phyloP scores from a whole-genome alignment of 1,140 invertebrate species.

The Cydia pomonella region DNA sequence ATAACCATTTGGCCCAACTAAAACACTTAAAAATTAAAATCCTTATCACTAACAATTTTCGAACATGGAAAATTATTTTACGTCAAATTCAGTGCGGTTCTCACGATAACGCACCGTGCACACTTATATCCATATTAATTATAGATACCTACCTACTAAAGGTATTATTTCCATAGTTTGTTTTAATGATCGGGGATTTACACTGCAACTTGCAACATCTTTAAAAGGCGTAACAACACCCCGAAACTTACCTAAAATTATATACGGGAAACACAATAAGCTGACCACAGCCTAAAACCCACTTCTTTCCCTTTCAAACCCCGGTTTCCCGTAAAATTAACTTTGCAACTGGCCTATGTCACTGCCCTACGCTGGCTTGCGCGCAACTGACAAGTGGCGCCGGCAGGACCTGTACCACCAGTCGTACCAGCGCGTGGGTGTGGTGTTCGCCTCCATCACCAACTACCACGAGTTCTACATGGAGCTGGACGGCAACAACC shows the following conservation, averaged over 20 bases:
- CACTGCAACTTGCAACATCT: background rate
- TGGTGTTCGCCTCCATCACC: constrained; percentile 96
- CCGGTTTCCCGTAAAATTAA: background rate
- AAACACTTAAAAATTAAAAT: background rate
- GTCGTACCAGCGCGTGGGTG: constrained; percentile 94
- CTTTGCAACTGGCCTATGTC: constrained; percentile 12
- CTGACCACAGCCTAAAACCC: constrained; percentile 10
- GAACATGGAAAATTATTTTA: background rate
- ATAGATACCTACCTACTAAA: background rate
- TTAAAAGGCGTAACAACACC: background rate
- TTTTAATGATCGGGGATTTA: background rate
- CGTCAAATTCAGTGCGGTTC: background rate
- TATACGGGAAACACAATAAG: background rate
- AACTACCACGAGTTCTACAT: constrained; percentile 99
- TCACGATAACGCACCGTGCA: no score
- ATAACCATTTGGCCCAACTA: background rate
- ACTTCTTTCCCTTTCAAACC: background rate
- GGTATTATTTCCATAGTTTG: background rate
- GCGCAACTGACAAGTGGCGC: constrained; percentile 54
- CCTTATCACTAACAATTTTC: background rate
- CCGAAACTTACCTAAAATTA: background rate
- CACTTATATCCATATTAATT: background rate
- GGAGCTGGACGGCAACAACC: constrained; percentile 95
- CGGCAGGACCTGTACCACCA: constrained; percentile 96
- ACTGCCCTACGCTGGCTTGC: constrained; percentile 40